Evolutionary conservation across 2,888 invertebrate genomes (phyloP), one percentile per base, ranked within the genome.

Genomic region (Geotrupes spiniger): DNA sequence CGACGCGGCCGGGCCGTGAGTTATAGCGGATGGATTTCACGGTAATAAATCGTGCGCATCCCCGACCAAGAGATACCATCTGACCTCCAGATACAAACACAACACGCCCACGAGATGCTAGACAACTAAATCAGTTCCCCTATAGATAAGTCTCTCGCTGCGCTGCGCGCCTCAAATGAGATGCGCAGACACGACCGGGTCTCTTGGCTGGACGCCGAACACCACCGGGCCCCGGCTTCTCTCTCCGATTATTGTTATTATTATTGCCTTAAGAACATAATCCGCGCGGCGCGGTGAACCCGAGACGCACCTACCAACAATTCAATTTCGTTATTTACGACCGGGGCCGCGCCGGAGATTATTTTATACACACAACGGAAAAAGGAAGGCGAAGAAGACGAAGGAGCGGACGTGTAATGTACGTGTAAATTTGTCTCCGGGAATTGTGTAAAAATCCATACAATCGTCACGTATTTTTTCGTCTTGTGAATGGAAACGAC

Each of bases 51-150:
- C 66, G 68, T 68, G 66, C 62, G 60, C 67, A 66, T 68, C 66
- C 66, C 65, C 61, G 63, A 28, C 43, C 46, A 6, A 21, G 21
- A 49, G 65, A 65, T 65, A 64, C 46, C 55, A 66, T 66, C 66
- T 66, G 65, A 66, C 66, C 67, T 64, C 65, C 52, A 66, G 65
- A 71, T 70, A 70, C 70, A 68, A 70, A 71, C 70, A 70, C 66
- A 63, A 69, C 66, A 70, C 71, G 72, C 72, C 72, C 69, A 72
- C 71, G 64, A 67, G 62, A 62, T 63, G 64, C 72, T 70, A 72
- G 71, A 72, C 72, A 71, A 71, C 72, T 72, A 72, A 72, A 72
- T 72, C 72, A 72, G 68, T 70, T 21, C 68, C 67, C 62, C 61
- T 62, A 61, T 63, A 60, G 64, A 62, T 62, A 61, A 53, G 41